These are phyloP conservation scores for Sphaeramia orbicularis DNA, from an alignment of 2,797 vertebrate species.

Conservation along the genomic window DNA sequence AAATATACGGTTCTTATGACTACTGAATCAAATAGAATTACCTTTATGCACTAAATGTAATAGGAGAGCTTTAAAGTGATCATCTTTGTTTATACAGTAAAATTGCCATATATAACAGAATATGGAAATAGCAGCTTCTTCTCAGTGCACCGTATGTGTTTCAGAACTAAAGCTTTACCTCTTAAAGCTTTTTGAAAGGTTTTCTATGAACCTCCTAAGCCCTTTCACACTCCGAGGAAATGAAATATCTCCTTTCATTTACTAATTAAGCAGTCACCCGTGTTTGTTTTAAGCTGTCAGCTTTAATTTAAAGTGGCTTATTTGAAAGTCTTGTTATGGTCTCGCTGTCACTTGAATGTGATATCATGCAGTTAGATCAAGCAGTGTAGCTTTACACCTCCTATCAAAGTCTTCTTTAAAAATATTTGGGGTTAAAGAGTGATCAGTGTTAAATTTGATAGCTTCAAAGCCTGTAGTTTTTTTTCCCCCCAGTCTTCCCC, in stretches of 20 bases:
- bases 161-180: conserved; percentile 54
- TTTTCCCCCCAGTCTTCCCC: conserved; percentile 49
- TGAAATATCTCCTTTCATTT: conserved; percentile 86
- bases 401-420: conserved; percentile 83
- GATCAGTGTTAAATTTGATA: conserved; percentile 85
- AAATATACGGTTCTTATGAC: conserved; percentile 41
- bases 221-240: conserved; percentile 79
- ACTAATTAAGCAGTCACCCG: conserved; percentile 85
- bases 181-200: conserved; percentile 68
- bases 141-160: conserved; percentile 36
- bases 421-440: conserved; percentile 87
- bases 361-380: conserved; percentile 82
- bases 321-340: conserved; percentile 86
- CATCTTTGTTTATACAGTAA: conserved; percentile 52
- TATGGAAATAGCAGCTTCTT: conserved; percentile 37
- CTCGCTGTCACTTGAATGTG: conserved; percentile 79
- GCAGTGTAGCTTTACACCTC: conserved; percentile 81
- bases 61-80: conserved; percentile 35
- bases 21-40: conserved; percentile 49
- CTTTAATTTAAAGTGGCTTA: conserved; percentile 84
- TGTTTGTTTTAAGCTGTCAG: conserved; percentile 87
- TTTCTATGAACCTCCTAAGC: conserved; percentile 72
- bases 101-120: conserved; percentile 30
- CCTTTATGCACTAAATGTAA: conserved; percentile 42
- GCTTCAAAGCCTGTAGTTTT: conserved; percentile 77